Conservation (phyloP, 2,888 invertebrate genomes). For the Erebia palarica region DNA sequence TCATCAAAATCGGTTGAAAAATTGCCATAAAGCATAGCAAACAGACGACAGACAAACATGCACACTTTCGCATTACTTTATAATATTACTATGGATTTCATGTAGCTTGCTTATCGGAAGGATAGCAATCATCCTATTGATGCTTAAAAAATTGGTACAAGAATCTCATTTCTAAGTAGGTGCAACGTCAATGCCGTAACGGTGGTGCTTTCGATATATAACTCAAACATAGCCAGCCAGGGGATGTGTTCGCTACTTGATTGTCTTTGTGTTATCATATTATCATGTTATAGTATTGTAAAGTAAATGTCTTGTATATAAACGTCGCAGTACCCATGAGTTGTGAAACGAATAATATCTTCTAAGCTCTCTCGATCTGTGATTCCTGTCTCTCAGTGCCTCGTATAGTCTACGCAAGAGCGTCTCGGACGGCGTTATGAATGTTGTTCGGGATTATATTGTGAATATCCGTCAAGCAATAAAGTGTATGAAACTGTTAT, state of each 20-base stretch:
- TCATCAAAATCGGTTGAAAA: too few relatives aligned
- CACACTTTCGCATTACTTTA: too few relatives aligned
- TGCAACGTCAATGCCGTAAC: too few relatives aligned
- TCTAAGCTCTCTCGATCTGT: conserved; percentile 82
- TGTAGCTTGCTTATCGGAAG: neutral
- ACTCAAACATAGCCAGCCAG: neutral
- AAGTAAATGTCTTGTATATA: neutral
- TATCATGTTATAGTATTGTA: neutral
- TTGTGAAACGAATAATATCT: conserved; percentile 45
- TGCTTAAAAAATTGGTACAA: neutral
- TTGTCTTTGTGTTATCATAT: neutral
- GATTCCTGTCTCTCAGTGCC: conserved; percentile 83
- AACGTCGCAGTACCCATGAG: conserved; percentile 36
- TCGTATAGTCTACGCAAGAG: conserved; percentile 73
- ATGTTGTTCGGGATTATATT: conserved; percentile 81
- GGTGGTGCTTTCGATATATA: too few relatives aligned
- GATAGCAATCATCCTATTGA: neutral
- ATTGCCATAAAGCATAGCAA: too few relatives aligned
- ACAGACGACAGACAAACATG: too few relatives aligned
- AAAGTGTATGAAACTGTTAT: conserved; percentile 80
- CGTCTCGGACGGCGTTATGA: conserved; percentile 79
- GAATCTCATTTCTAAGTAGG: neutral
- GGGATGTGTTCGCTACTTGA: neutral
- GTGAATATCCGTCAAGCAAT: conserved; percentile 81
- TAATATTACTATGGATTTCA: too few relatives aligned